Evolutionary conservation across 2,888 invertebrate species (phyloP), one percentile per base, ranked within the genome.

Genomic region (Unio delphinus): DNA sequence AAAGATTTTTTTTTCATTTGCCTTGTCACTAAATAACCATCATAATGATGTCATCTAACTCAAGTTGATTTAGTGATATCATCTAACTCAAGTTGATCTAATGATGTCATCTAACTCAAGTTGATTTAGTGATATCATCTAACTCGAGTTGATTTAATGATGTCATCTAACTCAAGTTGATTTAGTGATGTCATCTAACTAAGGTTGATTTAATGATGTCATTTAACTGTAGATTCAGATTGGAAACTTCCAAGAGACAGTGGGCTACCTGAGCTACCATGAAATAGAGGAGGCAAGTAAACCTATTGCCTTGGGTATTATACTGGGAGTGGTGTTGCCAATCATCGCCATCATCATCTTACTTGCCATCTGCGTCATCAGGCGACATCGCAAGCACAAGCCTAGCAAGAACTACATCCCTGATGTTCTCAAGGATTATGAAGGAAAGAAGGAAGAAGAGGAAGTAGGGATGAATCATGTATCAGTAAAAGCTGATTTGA

Each of bases 221-320:
- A 18, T 64, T 18, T 58, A 55, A 5, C 57, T 68, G 8, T 72
- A 87, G 87, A 73, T 87, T 34, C 70, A 74, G 28, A 81, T 87
- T 23, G 87, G 87, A 17, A 81, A 83, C 72, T 76, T 84, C 72
- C 65, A 72, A 23, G 69, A 68, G 15, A 73, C 79, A 20, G 82
- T 84, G 4, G 87, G 87, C 15, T 85, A 80, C 70, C 69, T 87
- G 60, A 82, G 77, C 54, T 86, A 86, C 70, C 79, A 79, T 60
- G 77, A 80, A 23, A 72, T 73, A n/a, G 69, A 77, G 8, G 74
- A 75, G 67, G 69, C 67, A 8, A 79, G 78, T 18, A 84, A 85
- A 62, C 85, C 84, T 0, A 85, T 86, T 7, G 83, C 85, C 15
- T 71, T 86, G 8, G 87, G 87, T 1, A 84, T 89, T n/a, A 85